Percentiles rank a stretch among this genome's conserved stretches.
Conservation (phyloP, 2,888 invertebrate genomes). For the Leucania comma region DNA sequence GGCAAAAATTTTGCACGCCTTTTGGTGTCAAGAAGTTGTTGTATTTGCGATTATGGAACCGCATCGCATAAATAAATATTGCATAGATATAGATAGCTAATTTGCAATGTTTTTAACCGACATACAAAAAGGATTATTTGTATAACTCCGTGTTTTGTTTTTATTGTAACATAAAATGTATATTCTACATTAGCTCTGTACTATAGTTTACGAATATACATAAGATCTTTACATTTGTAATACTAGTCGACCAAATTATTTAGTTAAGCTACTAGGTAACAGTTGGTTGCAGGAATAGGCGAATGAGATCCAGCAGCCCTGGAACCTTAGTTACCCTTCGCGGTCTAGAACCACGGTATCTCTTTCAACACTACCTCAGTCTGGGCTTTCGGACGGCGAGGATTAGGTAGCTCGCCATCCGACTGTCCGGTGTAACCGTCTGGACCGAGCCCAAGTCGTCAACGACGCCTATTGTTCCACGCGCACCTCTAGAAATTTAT, state of each 20-base stretch:
- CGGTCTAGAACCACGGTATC: too few species aligned
- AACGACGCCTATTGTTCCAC: too few species aligned
- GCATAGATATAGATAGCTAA: background rate
- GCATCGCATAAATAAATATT: background rate
- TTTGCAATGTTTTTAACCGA: background rate
- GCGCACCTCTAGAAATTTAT: too few species aligned
- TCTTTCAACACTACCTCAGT: background rate
- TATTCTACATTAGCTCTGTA: conserved; percentile 2
- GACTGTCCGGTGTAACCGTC: too few species aligned
- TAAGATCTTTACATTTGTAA: background rate
- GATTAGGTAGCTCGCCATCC: too few species aligned
- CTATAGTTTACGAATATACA: background rate
- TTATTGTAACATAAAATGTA: conserved; percentile 3
- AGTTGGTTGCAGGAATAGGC: background rate
- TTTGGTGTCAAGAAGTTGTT: background rate
- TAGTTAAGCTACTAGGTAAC: background rate
- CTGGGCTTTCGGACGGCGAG: too few species aligned
- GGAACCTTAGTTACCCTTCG: too few species aligned
- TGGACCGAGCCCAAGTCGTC: too few species aligned
- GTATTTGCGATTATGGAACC: background rate
- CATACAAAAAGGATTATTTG: background rate
- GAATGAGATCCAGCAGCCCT: too few species aligned
- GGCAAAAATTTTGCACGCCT: background rate
- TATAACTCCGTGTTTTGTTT: conserved; percentile 2
- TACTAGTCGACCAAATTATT: background rate